These are phyloP conservation scores for Trochalopteron elliotii DNA, from an alignment of 2,113 vertebrate genomes.

Conservation along the genomic window DNA sequence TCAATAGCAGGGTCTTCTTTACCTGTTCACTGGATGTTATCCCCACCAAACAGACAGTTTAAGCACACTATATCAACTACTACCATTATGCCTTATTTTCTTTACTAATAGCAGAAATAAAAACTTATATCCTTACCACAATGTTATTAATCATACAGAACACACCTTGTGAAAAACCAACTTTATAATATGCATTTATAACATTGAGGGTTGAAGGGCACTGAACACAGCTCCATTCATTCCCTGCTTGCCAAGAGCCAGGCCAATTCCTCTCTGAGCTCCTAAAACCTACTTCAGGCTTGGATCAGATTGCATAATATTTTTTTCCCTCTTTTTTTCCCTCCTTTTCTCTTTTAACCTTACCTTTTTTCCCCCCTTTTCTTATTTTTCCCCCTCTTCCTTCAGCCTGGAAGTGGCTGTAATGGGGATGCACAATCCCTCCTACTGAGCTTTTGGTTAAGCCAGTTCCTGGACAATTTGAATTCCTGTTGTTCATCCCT, in stretches of 20 bases:
- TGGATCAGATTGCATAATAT: neutral
- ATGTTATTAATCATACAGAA: too few species aligned
- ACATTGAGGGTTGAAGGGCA: neutral
- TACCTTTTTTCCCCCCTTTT: neutral
- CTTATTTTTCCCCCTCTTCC: neutral
- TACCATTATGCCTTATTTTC: too few species aligned
- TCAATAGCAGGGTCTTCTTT: too few species aligned
- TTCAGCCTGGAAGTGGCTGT: neutral
- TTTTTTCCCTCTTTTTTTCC: fast-evolving
- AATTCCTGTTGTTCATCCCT: neutral
- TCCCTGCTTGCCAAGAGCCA: neutral
- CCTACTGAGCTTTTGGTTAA: neutral
- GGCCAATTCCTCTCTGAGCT: neutral
- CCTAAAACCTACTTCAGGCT: neutral
- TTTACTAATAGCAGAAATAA: too few species aligned
- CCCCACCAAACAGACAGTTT: too few species aligned
- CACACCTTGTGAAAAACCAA: too few species aligned
- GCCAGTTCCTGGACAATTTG: neutral
- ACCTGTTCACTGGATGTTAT: too few species aligned
- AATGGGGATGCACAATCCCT: neutral
- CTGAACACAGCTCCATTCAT: neutral
- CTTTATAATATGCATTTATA: too few species aligned
- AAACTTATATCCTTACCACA: too few species aligned
- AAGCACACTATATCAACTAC: too few species aligned
- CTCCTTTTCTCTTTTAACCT: neutral